Conservation (phyloP, 2,113 vertebrate species). For the Coregonus clupeaformis region DNA sequence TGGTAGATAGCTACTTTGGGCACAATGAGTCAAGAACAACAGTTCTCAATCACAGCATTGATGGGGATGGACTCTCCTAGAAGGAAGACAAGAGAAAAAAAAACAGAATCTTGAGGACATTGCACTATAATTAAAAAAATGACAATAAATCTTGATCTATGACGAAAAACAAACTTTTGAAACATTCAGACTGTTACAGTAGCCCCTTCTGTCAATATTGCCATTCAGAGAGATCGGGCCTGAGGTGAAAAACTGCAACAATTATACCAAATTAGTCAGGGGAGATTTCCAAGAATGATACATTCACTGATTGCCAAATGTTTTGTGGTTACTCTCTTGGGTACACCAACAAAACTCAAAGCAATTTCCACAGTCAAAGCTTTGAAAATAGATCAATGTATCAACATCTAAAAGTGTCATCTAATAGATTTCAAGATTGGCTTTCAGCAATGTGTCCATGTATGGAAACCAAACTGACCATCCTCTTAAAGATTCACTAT, state of each 20-base stretch:
- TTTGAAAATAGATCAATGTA: not conserved
- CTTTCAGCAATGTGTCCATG: no score
- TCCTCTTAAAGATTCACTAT: no score
- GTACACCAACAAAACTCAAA: not conserved
- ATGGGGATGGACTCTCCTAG: slow-evolving; percentile 84
- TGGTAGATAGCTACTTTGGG: slow-evolving; percentile 86
- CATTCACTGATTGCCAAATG: no score
- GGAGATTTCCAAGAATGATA: not conserved
- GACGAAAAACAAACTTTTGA: not conserved
- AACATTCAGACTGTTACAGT: slow-evolving; percentile 79
- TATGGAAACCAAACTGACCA: no score
- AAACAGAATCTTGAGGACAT: no score
- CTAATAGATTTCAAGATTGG: no score
- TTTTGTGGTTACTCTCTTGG: no score
- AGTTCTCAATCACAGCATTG: slow-evolving; percentile 84
- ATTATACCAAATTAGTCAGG: not conserved
- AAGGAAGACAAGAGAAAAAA: not conserved
- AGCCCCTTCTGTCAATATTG: slow-evolving; percentile 82
- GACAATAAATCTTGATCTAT: no score
- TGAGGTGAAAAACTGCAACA: slow-evolving; percentile 75
- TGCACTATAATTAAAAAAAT: no score
- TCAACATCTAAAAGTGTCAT: no score
- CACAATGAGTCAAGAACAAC: slow-evolving; percentile 81
- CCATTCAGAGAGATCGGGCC: slow-evolving; percentile 82
- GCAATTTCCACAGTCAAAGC: not conserved